Evolutionary conservation across 2,797 vertebrate genomes (phyloP), one percentile per base, ranked within the genome.

Genomic region (Peromyscus attwateri): DNA sequence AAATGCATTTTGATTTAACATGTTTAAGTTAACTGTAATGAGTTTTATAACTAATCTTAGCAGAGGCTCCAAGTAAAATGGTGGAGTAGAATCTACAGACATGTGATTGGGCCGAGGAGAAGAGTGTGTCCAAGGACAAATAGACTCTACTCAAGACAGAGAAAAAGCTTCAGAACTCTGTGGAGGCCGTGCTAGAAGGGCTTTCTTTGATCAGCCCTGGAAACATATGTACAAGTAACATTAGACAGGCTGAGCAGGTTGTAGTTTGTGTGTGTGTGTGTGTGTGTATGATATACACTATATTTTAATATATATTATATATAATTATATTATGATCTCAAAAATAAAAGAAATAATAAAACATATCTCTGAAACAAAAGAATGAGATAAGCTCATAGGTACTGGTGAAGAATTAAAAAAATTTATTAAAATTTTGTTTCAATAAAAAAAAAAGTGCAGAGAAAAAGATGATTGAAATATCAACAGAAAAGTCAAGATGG

Each of bases 41-140:
- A 94, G 34, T 91, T 95, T 93, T 76, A 89, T 89, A 34, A 82
- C 8, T 87, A 64, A 40, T 84, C 34, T 43, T 68, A 80, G 68
- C 40, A 80, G 55, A 37, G 66, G 12, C 21, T n/a, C 43, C 21
- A 9, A 66, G 12, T n/a, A 70, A 70, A 34, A 70, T 23, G 82
- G 40, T 13, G 10, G 43, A 25, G 1, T 13, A 85, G 83, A n/a
- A 62, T 68, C 64, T 8, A 25, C 34, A 11, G 17, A 4, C 81
- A 64, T 52, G 66, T 70, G 43, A 27, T 49, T 21, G 23, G 14
- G 23, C 31, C 12, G 1, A 70, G 80, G 7, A 60, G 83, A 16
- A 5, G 64, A 68, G 31, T 1, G 40, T 43, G 19, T 25, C 34
- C 12, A n/a, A 52, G 64, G 34, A 23, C 31, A 84, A 70, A 25